phyloP scores from a whole-genome alignment of 1,140 invertebrate genomes.

The Sarcophaga peregrina region DNA sequence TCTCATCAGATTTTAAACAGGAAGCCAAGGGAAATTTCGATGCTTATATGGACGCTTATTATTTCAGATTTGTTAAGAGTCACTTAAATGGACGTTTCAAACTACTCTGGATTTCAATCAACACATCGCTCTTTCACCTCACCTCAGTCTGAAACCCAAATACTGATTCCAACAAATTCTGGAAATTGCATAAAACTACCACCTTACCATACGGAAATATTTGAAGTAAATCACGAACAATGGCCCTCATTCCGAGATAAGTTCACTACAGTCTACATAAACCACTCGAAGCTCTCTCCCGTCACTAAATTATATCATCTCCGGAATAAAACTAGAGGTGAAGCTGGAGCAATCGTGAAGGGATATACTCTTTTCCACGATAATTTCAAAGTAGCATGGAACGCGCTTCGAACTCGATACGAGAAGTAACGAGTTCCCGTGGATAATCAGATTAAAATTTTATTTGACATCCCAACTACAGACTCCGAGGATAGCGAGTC shows the following conservation, averaged over 20 bases:
- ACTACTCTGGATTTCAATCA: background rate
- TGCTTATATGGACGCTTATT: background rate
- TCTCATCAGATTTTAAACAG: background rate
- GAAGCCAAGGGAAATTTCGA: background rate
- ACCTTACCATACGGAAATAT: conserved; percentile 39
- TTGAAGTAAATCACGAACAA: background rate
- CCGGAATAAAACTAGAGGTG: conserved; percentile 1
- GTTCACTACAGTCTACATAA: conserved; percentile 43
- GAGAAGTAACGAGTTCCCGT: background rate
- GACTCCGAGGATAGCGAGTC: background rate
- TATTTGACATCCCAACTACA: background rate
- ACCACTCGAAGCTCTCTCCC: background rate
- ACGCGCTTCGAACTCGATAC: background rate
- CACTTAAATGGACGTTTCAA: background rate
- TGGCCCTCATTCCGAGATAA: conserved; percentile 39
- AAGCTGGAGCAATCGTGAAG: conserved; percentile 12
- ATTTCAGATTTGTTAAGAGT: background rate
- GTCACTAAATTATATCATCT: conserved; percentile 18
- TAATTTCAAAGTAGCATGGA: conserved; percentile 1
- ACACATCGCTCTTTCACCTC: background rate
- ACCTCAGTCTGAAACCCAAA: background rate
- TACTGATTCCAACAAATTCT: too few relatives aligned
- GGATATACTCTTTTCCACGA: conserved; percentile 11
- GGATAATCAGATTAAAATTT: background rate
- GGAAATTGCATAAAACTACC: conserved; percentile 28